Evolutionary conservation across 2,888 invertebrate genomes (phyloP), one percentile per base, ranked within the genome.

Genomic region (Steinernema carpocapsae): DNA sequence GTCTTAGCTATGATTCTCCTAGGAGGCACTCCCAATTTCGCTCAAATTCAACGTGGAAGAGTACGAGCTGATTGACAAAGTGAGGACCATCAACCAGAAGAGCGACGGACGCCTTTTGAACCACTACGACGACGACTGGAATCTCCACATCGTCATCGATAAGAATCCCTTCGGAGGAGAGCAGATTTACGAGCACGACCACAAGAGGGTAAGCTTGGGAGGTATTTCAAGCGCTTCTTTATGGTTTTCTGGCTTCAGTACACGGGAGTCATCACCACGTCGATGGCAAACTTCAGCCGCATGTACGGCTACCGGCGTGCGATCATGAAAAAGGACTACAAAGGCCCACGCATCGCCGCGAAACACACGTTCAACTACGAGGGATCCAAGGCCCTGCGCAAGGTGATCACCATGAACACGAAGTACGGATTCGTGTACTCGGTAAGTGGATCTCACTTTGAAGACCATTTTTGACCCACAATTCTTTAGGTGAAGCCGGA

Each of bases 371-470:
- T 52, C 22, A 19, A 22, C 12, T 52, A 22, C 24, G 12, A 19
- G 7, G 52, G 52, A 52, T 19, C 22, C 6, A 19, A 52, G 24
- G 52, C 52, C 12, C 52, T 52, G 24, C 19, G 24, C 22, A 19
- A 52, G 52, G 19, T 52, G 3, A 52, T 52, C 24, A 52, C 22
- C 4, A 52, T 52, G 52, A 52, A 52, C 24, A 52, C 52, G 12
- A 52, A 52, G 12, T 52, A 52, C 52, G 52, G 52, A n/a, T 52
- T 52, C 24, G 24, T 52, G 52, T 52, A 52, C 24, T 52, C 52
- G 52, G 52, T 52, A 24, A 52, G 52, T 48, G 4, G 48, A n/a
- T n/a, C n/a, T n/a, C n/a, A n/a, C n/a, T n/a, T 48, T 17, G 7
- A 48, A 10, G n/a, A 17, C 48, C 48, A 17, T 24, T 10, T 24